These are phyloP conservation scores for Sarcophaga bullata DNA, from an alignment of 1,140 invertebrate genomes.

Conservation along the genomic window DNA sequence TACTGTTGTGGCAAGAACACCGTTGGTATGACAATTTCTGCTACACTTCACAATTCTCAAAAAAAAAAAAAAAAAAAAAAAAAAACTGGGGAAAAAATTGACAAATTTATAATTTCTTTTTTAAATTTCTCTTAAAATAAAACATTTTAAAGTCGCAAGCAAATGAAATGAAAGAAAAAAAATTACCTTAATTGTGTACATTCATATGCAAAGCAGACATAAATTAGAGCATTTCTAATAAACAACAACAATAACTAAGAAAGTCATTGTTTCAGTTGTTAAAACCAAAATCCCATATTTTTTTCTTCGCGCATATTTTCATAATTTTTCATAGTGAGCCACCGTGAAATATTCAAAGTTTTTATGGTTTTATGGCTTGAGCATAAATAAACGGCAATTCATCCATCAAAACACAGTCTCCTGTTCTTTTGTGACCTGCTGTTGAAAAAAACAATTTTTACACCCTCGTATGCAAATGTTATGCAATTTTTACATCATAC, in stretches of 20 bases:
- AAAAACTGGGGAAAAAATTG: slow-evolving; percentile 1
- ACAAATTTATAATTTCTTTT: slow-evolving; percentile 20
- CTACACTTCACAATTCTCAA: slow-evolving; percentile 21
- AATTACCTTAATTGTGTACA: not conserved
- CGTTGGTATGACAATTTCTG: slow-evolving; percentile 4
- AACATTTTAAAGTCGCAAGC: not conserved
- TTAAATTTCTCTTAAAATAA: slow-evolving; percentile 14
- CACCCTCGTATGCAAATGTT: slow-evolving; percentile 4
- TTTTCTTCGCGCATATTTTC: slow-evolving; percentile 10
- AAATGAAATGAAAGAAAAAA: not conserved
- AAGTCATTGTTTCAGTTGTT: not conserved
- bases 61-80: not conserved
- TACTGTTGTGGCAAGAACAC: not conserved
- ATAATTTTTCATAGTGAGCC: not conserved
- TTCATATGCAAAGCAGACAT: slow-evolving; percentile 30
- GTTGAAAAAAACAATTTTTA: not conserved
- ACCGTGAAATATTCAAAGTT: not conserved
- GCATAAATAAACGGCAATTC: not conserved
- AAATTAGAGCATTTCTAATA: slow-evolving; percentile 38
- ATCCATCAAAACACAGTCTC: not conserved
- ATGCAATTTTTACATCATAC: slow-evolving; percentile 16
- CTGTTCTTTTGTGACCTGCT: not conserved
- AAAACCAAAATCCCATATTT: slow-evolving; percentile 22
- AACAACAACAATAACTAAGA: not conserved
- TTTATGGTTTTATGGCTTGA: slow-evolving; percentile 7